These are phyloP conservation scores for Trematocara stigmaticum DNA, from an alignment of 2,113 vertebrate genomes.

Conservation along the genomic window DNA sequence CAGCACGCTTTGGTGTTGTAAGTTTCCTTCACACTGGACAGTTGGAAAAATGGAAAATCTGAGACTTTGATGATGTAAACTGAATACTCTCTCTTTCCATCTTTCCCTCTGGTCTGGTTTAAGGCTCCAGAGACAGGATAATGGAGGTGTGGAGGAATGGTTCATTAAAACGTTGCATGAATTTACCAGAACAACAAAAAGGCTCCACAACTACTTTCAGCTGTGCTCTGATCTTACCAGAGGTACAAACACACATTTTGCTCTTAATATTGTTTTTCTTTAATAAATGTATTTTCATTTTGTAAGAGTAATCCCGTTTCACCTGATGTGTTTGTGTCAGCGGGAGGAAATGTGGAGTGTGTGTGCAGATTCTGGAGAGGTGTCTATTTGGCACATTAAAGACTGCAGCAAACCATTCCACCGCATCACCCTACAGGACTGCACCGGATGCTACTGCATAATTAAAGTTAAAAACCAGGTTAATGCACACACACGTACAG, in stretches of 20 bases:
- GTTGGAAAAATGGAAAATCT: background rate
- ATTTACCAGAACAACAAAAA: conserved; percentile 55
- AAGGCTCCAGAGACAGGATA: conserved; percentile 79
- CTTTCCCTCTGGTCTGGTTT: background rate
- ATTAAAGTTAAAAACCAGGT: conserved; percentile 92
- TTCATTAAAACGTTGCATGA: conserved; percentile 55
- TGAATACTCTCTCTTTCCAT: background rate
- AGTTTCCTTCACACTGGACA: conserved; percentile 54
- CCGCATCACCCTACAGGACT: conserved; percentile 82
- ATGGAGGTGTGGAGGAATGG: conserved; percentile 74
- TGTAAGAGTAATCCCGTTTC: background rate
- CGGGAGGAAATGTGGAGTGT: conserved; percentile 81
- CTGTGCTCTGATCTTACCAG: conserved; percentile 78
- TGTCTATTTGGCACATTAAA: conserved; percentile 79
- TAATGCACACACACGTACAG: background rate
- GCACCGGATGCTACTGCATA: conserved; percentile 81
- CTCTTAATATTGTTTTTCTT: background rate
- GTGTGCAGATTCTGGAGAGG: conserved; percentile 61
- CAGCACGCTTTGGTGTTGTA: conserved; percentile 86
- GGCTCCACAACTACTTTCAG: conserved; percentile 61
- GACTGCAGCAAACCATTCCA: conserved; percentile 66
- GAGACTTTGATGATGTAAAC: background rate
- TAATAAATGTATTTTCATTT: background rate
- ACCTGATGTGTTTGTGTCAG: conserved; percentile 50
- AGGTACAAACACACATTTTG: conserved; percentile 71